Percentiles rank a stretch among this genome's conserved stretches.
Conservation (phyloP, 2,797 vertebrate species). For the Garrulus glandarius region DNA sequence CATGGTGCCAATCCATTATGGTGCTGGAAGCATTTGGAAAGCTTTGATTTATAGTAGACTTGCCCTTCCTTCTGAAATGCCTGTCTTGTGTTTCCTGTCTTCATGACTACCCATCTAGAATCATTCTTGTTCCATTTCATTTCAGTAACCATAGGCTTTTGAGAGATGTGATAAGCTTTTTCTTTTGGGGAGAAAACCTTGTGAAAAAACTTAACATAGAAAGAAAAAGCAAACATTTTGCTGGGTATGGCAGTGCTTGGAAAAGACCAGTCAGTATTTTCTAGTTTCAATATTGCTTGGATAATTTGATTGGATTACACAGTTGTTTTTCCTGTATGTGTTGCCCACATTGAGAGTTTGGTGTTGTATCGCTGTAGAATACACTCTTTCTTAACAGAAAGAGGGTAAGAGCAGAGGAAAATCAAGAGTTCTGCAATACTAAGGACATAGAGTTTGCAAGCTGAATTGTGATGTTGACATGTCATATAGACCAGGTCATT, state of each 20-base stretch:
- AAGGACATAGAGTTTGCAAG: background rate
- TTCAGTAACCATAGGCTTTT: background rate
- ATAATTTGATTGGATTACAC: background rate
- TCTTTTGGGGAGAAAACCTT: background rate
- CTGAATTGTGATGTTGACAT: background rate
- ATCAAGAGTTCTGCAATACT: background rate
- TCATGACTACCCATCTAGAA: background rate
- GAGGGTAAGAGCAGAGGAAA: background rate
- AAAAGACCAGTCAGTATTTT: background rate
- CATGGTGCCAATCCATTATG: background rate
- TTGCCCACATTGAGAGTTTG: background rate
- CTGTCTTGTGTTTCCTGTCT: background rate
- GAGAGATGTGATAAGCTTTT: background rate
- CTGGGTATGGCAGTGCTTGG: background rate
- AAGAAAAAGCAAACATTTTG: background rate
- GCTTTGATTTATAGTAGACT: background rate
- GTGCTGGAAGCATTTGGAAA: constrained; percentile 1
- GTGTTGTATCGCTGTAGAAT: background rate
- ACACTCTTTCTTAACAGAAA: background rate
- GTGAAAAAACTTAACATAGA: background rate
- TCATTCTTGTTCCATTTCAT: background rate
- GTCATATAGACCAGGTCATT: background rate
- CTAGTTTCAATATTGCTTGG: background rate
- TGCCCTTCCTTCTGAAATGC: background rate
- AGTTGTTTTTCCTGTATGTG: background rate